Conservation (phyloP, 2,888 invertebrate genomes). For the Rugalucina vietnamica region DNA sequence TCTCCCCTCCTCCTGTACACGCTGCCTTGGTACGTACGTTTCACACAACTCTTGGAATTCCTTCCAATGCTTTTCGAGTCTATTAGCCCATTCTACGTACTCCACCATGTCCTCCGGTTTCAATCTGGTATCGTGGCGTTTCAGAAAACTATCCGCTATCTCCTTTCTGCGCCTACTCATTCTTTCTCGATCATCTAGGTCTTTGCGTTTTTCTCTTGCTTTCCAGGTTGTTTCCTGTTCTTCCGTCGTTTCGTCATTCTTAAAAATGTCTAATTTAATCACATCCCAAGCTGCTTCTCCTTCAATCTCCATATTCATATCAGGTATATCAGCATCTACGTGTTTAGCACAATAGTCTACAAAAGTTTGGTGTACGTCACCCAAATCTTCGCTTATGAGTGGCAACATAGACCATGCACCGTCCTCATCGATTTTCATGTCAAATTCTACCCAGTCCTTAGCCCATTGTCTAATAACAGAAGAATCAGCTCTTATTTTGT, state of each 20-base stretch:
- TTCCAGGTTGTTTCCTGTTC: slow-evolving; percentile 58
- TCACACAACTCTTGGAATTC: slow-evolving; percentile 55
- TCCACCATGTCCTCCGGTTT: slow-evolving; percentile 15
- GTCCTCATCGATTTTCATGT: slow-evolving; percentile 62
- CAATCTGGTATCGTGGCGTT: slow-evolving; percentile 55
- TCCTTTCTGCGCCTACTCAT: slow-evolving; percentile 56
- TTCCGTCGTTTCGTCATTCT: slow-evolving; percentile 66
- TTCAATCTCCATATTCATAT: slow-evolving; percentile 63
- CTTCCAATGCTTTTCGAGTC: slow-evolving; percentile 49
- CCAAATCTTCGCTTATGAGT: slow-evolving; percentile 1
- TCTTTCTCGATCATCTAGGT: slow-evolving; percentile 51
- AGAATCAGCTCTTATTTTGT: slow-evolving; percentile 55
- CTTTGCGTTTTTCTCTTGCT: slow-evolving; percentile 52
- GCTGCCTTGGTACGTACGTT: neutral
- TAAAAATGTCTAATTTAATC: slow-evolving; percentile 63
- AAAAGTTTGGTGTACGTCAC: slow-evolving; percentile 35
- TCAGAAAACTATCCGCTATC: slow-evolving; percentile 54
- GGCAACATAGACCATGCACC: slow-evolving; percentile 55
- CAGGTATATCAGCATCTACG: slow-evolving; percentile 38
- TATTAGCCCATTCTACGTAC: slow-evolving; percentile 44
- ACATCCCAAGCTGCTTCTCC: slow-evolving; percentile 70
- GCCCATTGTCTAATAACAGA: slow-evolving; percentile 63
- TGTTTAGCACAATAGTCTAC: slow-evolving; percentile 1
- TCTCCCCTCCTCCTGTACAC: neutral
- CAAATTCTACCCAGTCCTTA: slow-evolving; percentile 63